Conservation (phyloP, 2,888 invertebrate species). For the Acanthosoma haemorrhoidale region DNA sequence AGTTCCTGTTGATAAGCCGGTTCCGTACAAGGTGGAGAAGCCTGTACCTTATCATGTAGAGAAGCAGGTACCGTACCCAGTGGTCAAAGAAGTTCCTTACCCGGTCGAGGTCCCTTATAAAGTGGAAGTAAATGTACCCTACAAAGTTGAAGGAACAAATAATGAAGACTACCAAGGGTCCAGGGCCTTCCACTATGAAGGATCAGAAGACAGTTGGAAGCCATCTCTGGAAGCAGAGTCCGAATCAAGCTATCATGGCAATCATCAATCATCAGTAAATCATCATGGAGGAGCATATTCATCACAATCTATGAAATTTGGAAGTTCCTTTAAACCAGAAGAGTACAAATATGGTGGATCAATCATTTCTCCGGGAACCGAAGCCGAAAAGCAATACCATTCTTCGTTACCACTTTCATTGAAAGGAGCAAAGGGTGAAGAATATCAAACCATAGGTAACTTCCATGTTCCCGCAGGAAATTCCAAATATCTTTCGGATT, state of each 20-base stretch:
- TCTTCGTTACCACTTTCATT: neutral
- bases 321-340: neutral
- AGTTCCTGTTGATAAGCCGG: slow-evolving; percentile 50
- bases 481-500: no score
- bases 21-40: slow-evolving; percentile 30
- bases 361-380: no score
- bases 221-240: no score
- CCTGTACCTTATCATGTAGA: slow-evolving; percentile 33
- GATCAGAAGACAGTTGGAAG: neutral
- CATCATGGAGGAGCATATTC: neutral
- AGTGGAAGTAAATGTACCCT: slow-evolving; percentile 5
- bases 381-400: no score
- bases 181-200: neutral
- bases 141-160: neutral
- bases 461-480: neutral
- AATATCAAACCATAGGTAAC: neutral
- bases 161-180: neutral
- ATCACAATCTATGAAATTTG: neutral
- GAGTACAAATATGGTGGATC: neutral
- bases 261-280: neutral
- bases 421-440: neutral
- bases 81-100: slow-evolving; percentile 30
- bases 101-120: slow-evolving; percentile 4
- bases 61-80: slow-evolving; percentile 32
- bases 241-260: neutral